Conservation (phyloP, 2,113 vertebrate species). For the Rhombomys opimus region DNA sequence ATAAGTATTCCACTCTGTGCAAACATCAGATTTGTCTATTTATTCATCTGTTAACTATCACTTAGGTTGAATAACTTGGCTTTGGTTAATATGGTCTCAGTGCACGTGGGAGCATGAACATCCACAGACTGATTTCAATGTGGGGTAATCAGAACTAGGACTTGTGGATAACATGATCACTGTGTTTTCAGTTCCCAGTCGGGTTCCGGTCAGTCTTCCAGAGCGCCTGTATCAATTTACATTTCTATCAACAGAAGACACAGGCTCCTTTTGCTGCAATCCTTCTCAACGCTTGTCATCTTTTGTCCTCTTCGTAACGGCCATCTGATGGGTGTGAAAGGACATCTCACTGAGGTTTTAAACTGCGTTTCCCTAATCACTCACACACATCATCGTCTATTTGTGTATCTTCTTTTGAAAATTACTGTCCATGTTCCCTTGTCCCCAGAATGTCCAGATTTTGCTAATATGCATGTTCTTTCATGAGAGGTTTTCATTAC, state of each 20-base stretch:
- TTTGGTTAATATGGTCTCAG: not conserved
- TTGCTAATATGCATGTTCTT: not conserved
- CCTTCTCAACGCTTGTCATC: not conserved
- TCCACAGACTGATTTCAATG: not conserved
- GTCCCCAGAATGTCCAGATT: conserved; percentile 10
- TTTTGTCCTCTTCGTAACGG: not conserved
- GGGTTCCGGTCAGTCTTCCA: not conserved
- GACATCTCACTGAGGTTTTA: not conserved
- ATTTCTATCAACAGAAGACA: not conserved
- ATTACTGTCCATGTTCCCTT: not conserved
- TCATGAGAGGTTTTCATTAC: not conserved
- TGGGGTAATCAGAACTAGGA: not conserved
- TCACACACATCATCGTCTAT: not conserved
- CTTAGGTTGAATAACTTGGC: not conserved
- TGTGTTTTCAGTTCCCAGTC: not conserved
- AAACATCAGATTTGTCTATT: not conserved
- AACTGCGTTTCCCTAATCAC: not conserved
- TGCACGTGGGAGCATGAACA: not conserved
- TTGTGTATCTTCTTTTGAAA: not conserved
- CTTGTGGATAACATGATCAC: not conserved
- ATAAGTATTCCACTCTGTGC: not conserved
- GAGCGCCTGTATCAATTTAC: not conserved
- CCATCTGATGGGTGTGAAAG: not conserved
- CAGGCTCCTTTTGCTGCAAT: not conserved
- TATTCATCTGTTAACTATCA: not conserved